These are phyloP conservation scores for Patiria miniata DNA, from an alignment of 35 echinoderm and acorn worm species.

Conservation along the genomic window DNA sequence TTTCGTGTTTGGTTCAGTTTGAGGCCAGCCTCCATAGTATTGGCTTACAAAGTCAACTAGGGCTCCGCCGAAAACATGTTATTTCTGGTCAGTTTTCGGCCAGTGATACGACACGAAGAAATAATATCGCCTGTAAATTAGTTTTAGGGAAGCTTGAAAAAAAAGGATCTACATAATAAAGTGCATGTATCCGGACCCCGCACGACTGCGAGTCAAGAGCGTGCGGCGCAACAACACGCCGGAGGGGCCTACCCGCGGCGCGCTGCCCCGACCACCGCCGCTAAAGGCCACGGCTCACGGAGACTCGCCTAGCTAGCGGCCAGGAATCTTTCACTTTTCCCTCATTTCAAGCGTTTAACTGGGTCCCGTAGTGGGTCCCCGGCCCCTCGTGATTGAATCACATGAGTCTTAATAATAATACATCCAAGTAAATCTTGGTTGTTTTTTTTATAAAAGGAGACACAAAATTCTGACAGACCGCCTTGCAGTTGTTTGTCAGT, in stretches of 20 bases:
- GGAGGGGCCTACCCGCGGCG: neutral
- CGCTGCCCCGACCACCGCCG: constrained; percentile 24
- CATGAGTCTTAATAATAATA: neutral
- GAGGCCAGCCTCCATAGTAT: neutral
- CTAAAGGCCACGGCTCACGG: constrained; percentile 4
- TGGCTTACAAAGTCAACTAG: constrained; percentile 6
- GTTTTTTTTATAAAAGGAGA: no score
- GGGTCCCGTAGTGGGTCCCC: no score
- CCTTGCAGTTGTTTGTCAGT: neutral
- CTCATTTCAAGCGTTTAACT: no score
- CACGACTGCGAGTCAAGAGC: neutral
- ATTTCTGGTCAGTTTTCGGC: constrained; percentile 3
- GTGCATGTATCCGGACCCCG: neutral
- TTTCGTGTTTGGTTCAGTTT: no score
- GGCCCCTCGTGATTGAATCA: neutral
- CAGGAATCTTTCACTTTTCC: constrained; percentile 10
- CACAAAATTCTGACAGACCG: neutral
- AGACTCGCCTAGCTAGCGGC: neutral
- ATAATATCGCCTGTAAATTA: neutral
- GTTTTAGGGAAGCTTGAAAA: neutral
- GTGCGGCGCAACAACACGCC: constrained; percentile 26
- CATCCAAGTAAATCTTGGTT: neutral
- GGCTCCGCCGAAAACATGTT: constrained; percentile 8
- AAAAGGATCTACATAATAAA: neutral
- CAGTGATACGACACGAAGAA: neutral